phyloP scores from a whole-genome alignment of 2,797 vertebrate genomes.

The Micrastur ruficollis region DNA sequence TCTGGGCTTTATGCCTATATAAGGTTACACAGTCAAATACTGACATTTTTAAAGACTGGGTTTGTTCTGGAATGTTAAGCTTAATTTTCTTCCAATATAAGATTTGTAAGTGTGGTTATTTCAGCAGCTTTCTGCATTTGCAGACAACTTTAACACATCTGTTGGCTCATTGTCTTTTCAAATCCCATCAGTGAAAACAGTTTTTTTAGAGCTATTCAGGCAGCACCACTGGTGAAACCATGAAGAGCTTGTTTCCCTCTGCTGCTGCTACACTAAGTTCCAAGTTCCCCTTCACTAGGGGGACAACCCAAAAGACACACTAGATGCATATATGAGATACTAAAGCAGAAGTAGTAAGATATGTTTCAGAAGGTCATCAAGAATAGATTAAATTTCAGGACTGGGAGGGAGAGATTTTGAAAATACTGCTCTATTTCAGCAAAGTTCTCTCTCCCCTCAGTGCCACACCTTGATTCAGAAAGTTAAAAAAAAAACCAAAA shows the following conservation, averaged over 20 bases:
- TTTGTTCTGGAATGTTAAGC: neutral
- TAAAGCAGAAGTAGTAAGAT: neutral
- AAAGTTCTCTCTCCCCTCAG: neutral
- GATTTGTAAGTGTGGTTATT: neutral
- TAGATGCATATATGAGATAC: neutral
- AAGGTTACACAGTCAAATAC: neutral
- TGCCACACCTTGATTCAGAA: neutral
- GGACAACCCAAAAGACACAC: neutral
- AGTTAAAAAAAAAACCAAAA: neutral
- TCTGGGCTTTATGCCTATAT: neutral
- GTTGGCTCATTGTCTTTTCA: neutral
- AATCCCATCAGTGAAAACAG: neutral
- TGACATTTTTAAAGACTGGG: neutral
- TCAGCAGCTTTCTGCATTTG: neutral
- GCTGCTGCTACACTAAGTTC: neutral
- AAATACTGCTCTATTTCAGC: neutral
- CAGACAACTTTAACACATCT: neutral
- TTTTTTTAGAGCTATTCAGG: neutral
- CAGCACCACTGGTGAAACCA: neutral
- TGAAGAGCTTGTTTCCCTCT: neutral
- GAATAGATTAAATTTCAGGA: neutral
- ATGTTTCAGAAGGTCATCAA: neutral
- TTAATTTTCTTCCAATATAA: too few relatives aligned
- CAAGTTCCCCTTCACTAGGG: neutral
- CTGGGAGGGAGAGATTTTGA: neutral